A percentile compares a stretch with the other conserved stretches of the same genome.
These are phyloP conservation scores for Metellina segmentata DNA, from an alignment of 2,888 invertebrate species.

Conservation along the genomic window DNA sequence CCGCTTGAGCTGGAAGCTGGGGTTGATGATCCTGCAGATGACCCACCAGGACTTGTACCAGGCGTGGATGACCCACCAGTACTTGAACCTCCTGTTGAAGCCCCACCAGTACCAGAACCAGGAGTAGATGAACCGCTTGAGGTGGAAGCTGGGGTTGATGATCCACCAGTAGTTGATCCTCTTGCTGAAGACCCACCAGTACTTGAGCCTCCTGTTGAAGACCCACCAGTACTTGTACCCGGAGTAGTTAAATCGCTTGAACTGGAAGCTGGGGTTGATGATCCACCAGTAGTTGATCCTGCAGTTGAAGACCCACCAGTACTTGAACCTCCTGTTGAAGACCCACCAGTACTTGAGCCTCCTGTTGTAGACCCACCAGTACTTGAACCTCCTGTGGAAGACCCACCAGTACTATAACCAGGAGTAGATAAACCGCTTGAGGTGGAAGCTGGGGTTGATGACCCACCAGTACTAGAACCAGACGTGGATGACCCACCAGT, in stretches of 20 bases:
- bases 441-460: too few relatives aligned
- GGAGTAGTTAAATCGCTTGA: neutral
- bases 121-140: neutral
- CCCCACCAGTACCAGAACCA: neutral
- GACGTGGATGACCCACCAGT: neutral
- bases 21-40: neutral
- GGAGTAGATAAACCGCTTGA: neutral
- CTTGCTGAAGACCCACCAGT: neutral
- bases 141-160: neutral
- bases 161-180: neutral
- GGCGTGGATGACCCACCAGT: slow-evolving; percentile 2
- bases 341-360: neutral
- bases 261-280: neutral
- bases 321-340: neutral
- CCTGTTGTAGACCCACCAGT: slow-evolving; percentile 5
- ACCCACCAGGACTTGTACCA: neutral
- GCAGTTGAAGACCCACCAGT: slow-evolving; percentile 2
- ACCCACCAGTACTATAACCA: neutral
- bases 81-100: neutral
- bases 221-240: neutral
- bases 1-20: slow-evolving; percentile 1
- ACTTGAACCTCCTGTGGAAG: neutral
- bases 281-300: neutral
- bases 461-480: neutral
- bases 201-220: neutral